These are phyloP conservation scores for Brachionus koreanus DNA, from an alignment of 1,140 invertebrate genomes.

Conservation along the genomic window DNA sequence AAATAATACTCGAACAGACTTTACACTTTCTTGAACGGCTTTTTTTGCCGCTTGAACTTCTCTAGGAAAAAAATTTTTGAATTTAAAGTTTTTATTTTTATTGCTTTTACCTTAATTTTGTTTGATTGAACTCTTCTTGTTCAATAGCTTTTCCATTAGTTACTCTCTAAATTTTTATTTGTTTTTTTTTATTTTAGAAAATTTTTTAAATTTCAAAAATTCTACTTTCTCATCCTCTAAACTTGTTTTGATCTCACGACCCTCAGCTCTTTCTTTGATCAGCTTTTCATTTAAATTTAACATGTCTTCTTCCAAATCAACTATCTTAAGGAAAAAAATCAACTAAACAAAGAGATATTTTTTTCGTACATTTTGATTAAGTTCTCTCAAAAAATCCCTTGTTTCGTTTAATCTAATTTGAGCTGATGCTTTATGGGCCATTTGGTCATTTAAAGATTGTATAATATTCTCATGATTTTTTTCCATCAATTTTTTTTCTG, in stretches of 20 bases:
- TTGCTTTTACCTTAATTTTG: background rate
- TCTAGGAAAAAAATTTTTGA: background rate
- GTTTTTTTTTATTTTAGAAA: background rate
- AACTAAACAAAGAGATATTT: too few relatives aligned
- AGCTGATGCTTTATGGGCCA: background rate
- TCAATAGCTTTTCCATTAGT: conserved; percentile 5
- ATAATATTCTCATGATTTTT: conserved; percentile 32
- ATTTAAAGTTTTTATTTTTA: background rate
- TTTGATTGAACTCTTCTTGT: conserved; percentile 12
- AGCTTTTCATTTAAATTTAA: conserved; percentile 24
- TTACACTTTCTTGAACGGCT: conserved; percentile 14
- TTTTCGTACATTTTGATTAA: conserved; percentile 28
- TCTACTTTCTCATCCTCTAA: conserved; percentile 29
- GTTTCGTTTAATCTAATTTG: conserved; percentile 36
- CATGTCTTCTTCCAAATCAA: conserved; percentile 38
- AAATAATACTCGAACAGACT: conserved; percentile 1
- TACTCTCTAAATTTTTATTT: background rate
- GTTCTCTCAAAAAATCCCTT: conserved; percentile 24
- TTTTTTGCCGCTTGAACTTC: conserved; percentile 33
- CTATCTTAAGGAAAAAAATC: background rate
- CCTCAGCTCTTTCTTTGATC: conserved; percentile 26
- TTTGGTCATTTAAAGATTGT: conserved; percentile 11
- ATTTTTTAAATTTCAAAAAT: background rate
- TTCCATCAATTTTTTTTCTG: conserved; percentile 20
- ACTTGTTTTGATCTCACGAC: background rate